phyloP scores from a whole-genome alignment of 1,140 invertebrate genomes.

The Zaprionus ghesquierei region DNA sequence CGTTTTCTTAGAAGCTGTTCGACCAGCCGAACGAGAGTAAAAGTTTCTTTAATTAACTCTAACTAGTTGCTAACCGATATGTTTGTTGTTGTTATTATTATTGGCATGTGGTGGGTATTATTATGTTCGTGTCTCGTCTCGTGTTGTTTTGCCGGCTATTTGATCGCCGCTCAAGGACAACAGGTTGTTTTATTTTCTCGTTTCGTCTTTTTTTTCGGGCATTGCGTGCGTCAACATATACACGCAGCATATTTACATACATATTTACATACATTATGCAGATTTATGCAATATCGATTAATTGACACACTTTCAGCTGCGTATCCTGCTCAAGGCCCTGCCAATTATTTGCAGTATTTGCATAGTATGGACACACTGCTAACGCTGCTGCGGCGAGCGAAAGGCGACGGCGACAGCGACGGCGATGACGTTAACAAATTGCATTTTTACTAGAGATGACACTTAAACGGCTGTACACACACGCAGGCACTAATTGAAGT shows the following conservation, averaged over 20 bases:
- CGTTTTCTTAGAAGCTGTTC: conserved; percentile 29
- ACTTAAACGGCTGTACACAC: neutral
- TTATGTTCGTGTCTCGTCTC: conserved; percentile 4
- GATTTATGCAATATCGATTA: conserved; percentile 4
- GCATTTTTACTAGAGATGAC: conserved; percentile 8
- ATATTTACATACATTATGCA: conserved; percentile 27
- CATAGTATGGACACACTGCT: neutral
- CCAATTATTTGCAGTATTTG: neutral
- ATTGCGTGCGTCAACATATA: conserved; percentile 35
- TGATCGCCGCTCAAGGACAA: conserved; percentile 30
- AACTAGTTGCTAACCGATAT: conserved; percentile 42
- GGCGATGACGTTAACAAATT: conserved; percentile 21
- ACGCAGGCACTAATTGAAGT: neutral
- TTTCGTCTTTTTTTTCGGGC: conserved; percentile 9
- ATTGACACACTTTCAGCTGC: conserved; percentile 11
- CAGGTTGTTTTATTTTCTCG: conserved; percentile 11
- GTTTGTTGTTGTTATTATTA: neutral
- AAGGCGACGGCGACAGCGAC: neutral
- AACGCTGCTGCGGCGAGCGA: neutral
- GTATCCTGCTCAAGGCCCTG: conserved; percentile 22
- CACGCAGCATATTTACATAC: conserved; percentile 20
- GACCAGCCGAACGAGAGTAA: conserved; percentile 34
- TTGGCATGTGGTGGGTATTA: neutral
- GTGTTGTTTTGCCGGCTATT: conserved; percentile 40
- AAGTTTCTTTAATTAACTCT: conserved; percentile 41